A percentile compares a stretch with the other conserved stretches of the same genome.
Evolutionary conservation across 37 sponge, comb jelly and placozoan species (phyloP).

Genomic region (Spongilla lacustris): DNA sequence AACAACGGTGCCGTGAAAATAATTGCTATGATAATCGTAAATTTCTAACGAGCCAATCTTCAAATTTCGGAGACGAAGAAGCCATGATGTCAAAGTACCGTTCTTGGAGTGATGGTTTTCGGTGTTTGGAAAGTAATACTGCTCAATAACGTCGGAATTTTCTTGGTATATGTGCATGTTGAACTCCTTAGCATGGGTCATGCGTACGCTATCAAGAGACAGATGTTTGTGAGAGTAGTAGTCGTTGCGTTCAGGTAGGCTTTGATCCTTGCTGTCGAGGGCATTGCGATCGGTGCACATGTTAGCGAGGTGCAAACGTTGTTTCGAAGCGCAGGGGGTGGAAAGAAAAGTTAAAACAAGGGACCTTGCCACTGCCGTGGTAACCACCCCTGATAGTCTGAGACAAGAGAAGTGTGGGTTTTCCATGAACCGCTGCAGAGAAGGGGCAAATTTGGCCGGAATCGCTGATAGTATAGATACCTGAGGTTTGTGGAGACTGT

Average conservation of each 20-base stretch:
- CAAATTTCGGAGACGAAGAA: background rate
- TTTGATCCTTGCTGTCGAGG: background rate
- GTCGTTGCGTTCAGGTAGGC: background rate
- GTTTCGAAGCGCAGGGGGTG: background rate
- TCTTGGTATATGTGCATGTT: background rate
- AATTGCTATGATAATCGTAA: background rate
- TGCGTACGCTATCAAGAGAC: background rate
- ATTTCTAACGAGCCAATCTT: background rate
- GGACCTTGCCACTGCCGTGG: background rate
- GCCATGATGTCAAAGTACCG: background rate
- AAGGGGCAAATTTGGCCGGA: background rate
- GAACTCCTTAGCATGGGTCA: background rate
- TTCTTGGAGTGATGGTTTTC: background rate
- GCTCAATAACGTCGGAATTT: background rate
- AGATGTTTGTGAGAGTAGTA: background rate
- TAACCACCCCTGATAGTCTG: background rate
- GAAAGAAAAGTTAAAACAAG: background rate
- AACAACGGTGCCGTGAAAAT: background rate
- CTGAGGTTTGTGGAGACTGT: background rate
- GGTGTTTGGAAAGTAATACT: background rate
- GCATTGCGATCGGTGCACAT: background rate
- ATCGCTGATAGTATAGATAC: background rate
- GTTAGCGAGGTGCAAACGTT: background rate
- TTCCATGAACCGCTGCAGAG: background rate
- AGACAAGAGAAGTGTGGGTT: background rate